Conservation (phyloP, 2,797 vertebrate genomes). For the Miichthys miiuy region DNA sequence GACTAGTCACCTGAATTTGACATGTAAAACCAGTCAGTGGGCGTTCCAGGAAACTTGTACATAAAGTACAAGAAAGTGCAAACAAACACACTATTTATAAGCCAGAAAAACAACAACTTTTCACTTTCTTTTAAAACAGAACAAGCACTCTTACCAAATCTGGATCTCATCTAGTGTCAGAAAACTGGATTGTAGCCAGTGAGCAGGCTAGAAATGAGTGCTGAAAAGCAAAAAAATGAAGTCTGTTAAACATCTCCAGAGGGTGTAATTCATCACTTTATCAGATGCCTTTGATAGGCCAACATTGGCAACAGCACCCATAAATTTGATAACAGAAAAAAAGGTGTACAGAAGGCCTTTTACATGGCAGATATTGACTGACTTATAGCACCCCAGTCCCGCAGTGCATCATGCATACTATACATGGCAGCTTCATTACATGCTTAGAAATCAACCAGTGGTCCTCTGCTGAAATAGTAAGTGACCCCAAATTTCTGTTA, state of each 20-base stretch:
- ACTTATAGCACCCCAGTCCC: neutral
- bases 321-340: conserved; percentile 1
- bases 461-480: no score
- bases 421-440: no score
- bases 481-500: no score
- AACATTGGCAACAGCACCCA: neutral
- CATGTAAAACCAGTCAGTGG: neutral
- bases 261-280: conserved; percentile 8
- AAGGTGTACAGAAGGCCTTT: neutral
- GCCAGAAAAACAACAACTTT: neutral
- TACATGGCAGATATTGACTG: neutral
- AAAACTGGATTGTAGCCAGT: neutral
- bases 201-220: neutral
- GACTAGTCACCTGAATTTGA: neutral
- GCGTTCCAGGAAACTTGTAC: no score
- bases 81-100: no score
- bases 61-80: neutral
- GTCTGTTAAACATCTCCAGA: neutral
- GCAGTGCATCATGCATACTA: neutral
- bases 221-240: neutral
- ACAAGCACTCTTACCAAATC: neutral
- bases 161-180: neutral
- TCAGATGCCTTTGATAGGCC: conserved; percentile 4
- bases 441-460: no score
- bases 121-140: neutral